These are phyloP conservation scores for Acronicta alni DNA, from an alignment of 2,888 invertebrate genomes.

Conservation along the genomic window DNA sequence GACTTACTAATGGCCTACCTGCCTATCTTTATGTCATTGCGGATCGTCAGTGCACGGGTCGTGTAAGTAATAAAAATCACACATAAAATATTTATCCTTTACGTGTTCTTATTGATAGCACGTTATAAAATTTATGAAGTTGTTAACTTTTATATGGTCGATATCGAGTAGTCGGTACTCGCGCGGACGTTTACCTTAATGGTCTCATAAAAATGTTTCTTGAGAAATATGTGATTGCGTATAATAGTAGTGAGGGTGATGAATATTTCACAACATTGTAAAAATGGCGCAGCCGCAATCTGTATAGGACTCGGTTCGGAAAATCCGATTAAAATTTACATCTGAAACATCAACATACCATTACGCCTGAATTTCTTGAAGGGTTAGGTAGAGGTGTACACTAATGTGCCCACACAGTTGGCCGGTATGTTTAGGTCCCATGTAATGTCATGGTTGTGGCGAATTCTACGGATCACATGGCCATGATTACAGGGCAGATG, in stretches of 20 bases:
- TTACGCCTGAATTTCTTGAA: too few relatives aligned
- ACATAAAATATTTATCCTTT: slow-evolving; percentile 77
- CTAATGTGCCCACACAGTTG: too few relatives aligned
- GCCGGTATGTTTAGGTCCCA: too few relatives aligned
- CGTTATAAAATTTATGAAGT: slow-evolving; percentile 82
- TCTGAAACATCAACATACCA: too few relatives aligned
- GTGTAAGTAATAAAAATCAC: slow-evolving; percentile 67
- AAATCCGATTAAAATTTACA: not conserved
- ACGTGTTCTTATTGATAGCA: slow-evolving; percentile 77
- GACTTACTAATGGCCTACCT: slow-evolving; percentile 45
- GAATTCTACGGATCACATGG: too few relatives aligned
- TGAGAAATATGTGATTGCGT: slow-evolving; percentile 54
- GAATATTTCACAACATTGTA: slow-evolving; percentile 17
- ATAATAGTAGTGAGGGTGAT: slow-evolving; percentile 33
- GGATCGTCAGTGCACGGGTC: slow-evolving; percentile 52
- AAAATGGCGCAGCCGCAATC: slow-evolving; percentile 4
- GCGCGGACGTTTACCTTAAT: slow-evolving; percentile 54
- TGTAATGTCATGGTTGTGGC: too few relatives aligned
- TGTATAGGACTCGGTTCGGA: too few relatives aligned
- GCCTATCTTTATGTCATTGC: slow-evolving; percentile 58
- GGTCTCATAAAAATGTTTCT: slow-evolving; percentile 54
- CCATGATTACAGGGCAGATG: too few relatives aligned
- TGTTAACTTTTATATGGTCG: slow-evolving; percentile 77
- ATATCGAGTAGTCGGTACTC: slow-evolving; percentile 63
- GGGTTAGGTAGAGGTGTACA: too few relatives aligned